Percentiles rank a stretch among this genome's conserved stretches.
These are phyloP conservation scores for Hippocampus guttulatus DNA, from an alignment of 2,113 vertebrate species.

Conservation along the genomic window DNA sequence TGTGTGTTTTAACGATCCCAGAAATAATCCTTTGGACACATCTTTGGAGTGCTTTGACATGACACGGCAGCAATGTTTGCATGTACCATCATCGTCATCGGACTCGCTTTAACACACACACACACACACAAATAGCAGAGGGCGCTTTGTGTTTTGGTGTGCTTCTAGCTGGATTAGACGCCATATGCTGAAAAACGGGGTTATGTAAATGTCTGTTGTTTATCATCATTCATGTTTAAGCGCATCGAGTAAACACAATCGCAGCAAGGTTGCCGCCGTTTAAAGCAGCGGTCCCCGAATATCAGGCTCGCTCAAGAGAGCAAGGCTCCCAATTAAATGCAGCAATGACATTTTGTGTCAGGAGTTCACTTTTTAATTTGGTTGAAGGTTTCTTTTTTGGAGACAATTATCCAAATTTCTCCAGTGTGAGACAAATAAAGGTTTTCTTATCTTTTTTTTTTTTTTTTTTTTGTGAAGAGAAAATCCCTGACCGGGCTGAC, in stretches of 20 bases:
- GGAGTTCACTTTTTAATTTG: too few relatives aligned
- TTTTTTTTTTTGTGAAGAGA: too few relatives aligned
- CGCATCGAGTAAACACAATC: neutral
- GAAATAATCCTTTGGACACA: conserved; percentile 43
- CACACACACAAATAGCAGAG: conserved; percentile 7
- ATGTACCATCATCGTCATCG: conserved; percentile 18
- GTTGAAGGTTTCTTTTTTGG: too few relatives aligned
- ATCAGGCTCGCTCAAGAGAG: too few relatives aligned
- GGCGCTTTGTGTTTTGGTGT: conserved; percentile 23
- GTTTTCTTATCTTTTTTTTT: too few relatives aligned
- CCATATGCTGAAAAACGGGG: conserved; percentile 30
- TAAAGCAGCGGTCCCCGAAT: neutral
- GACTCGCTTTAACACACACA: conserved; percentile 24
- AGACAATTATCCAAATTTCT: too few relatives aligned
- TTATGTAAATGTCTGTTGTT: conserved; percentile 41
- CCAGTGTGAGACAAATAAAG: too few relatives aligned
- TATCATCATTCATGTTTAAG: conserved; percentile 5
- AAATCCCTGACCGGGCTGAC: too few relatives aligned
- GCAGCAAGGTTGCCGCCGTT: neutral
- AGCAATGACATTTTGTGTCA: too few relatives aligned
- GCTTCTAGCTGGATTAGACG: conserved; percentile 34
- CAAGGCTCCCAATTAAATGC: too few relatives aligned
- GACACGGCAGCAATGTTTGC: conserved; percentile 14
- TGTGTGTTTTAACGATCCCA: conserved; percentile 25
- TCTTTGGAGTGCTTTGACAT: conserved; percentile 49